phyloP scores from a whole-genome alignment of 2,797 vertebrate genomes.

The Hemitrygon akajei region DNA sequence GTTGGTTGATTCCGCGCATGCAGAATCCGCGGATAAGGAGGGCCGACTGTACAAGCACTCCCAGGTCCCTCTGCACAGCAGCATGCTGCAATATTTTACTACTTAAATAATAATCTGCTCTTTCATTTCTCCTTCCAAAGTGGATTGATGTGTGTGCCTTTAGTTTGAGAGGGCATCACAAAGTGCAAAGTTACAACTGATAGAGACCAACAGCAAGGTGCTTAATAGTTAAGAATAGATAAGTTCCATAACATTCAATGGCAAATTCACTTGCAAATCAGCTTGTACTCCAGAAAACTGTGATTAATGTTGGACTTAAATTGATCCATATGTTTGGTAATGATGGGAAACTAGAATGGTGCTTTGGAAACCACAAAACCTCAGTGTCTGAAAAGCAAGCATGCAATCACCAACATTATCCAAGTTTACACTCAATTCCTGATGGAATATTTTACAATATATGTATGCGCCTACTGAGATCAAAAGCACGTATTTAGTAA shows the following conservation, averaged over 20 bases:
- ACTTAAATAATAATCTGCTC: too few relatives aligned
- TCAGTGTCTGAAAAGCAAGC: neutral
- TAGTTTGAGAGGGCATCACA: neutral
- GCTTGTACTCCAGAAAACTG: neutral
- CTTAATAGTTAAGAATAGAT: neutral
- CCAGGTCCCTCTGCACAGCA: too few relatives aligned
- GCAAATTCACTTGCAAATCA: neutral
- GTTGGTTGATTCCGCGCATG: too few relatives aligned
- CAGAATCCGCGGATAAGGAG: too few relatives aligned
- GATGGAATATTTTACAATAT: neutral
- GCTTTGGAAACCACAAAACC: neutral
- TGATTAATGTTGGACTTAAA: neutral
- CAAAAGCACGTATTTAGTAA: too few relatives aligned
- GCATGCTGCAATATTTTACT: too few relatives aligned
- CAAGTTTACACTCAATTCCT: neutral
- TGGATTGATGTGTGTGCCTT: too few relatives aligned
- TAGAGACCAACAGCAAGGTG: neutral
- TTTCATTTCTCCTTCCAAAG: too few relatives aligned
- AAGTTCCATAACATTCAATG: neutral
- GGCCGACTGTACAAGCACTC: too few relatives aligned
- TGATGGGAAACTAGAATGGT: neutral
- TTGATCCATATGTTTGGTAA: neutral
- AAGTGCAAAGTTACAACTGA: neutral
- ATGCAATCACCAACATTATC: neutral
- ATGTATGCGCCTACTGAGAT: neutral